Evolutionary conservation across 2,113 vertebrate genomes (phyloP).

Genomic region (Calidris pygmaea): DNA sequence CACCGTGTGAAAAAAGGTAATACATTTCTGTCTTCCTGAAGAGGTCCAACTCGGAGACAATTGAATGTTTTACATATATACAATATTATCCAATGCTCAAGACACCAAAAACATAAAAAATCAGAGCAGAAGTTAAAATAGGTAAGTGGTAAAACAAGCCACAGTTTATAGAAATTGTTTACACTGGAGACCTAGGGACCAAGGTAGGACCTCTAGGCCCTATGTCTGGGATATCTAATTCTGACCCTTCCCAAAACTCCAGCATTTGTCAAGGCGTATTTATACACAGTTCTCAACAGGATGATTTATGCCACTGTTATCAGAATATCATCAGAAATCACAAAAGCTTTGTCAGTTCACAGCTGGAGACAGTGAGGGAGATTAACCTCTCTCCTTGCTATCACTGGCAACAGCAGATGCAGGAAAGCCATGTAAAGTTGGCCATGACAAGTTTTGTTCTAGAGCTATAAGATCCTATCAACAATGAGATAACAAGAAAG

Average conservation of each 20-base stretch:
- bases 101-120: not conserved
- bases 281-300: not conserved
- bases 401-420: not conserved
- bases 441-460: not conserved
- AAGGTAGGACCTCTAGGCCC: not conserved
- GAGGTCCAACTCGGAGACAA: not conserved
- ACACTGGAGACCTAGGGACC: not conserved
- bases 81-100: not conserved
- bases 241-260: not conserved
- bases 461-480: not conserved
- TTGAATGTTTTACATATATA: not conserved
- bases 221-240: not conserved
- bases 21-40: not conserved
- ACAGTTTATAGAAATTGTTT: not conserved
- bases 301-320: not conserved
- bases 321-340: not conserved
- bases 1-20: not conserved
- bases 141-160: not conserved
- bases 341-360: not conserved
- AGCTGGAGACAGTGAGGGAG: not conserved
- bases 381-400: not conserved
- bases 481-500: not conserved
- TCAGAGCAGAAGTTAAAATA: not conserved
- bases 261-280: not conserved
- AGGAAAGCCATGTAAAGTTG: rapidly evolving